These are phyloP conservation scores for Cephalopterus ornatus DNA, from an alignment of 2,113 vertebrate genomes.

Conservation along the genomic window DNA sequence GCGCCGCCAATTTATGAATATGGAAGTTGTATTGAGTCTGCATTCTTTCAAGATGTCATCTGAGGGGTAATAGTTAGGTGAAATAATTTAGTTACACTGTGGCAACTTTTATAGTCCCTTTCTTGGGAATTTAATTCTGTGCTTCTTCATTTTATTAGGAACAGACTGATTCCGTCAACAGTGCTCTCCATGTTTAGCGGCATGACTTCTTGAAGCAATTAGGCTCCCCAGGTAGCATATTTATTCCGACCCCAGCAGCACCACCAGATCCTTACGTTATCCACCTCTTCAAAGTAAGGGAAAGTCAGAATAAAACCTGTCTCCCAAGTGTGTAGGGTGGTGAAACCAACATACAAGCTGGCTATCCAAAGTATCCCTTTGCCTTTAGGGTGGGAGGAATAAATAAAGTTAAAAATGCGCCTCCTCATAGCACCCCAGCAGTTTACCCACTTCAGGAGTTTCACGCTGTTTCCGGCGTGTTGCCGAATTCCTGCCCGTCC, in stretches of 20 bases:
- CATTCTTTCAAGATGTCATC: conserved; percentile 75
- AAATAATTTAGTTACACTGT: conserved; percentile 75
- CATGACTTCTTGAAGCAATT: conserved; percentile 77
- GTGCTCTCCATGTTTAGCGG: conserved; percentile 63
- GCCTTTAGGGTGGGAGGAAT: too few species aligned
- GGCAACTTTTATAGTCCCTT: conserved; percentile 76
- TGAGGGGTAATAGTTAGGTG: conserved; percentile 68
- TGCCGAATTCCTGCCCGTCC: rapidly evolving
- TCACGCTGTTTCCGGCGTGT: not conserved
- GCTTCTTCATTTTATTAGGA: conserved; percentile 80
- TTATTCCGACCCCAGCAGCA: conserved; percentile 63
- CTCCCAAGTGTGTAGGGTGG: not conserved
- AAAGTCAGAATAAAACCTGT: conserved; percentile 13
- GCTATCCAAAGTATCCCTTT: not conserved
- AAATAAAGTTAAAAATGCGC: rapidly evolving
- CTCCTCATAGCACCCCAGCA: not conserved
- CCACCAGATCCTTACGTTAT: conserved; percentile 37
- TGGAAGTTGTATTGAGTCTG: conserved; percentile 57
- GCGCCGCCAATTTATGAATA: conserved; percentile 69
- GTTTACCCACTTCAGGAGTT: not conserved
- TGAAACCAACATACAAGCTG: not conserved
- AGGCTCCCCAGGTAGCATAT: conserved; percentile 73
- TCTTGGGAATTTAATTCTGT: conserved; percentile 73
- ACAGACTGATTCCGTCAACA: conserved; percentile 72
- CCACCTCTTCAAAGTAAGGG: conserved; percentile 47